Evolutionary conservation across 2,797 vertebrate genomes (phyloP).

Genomic region (Catamblyrhynchus diadema): DNA sequence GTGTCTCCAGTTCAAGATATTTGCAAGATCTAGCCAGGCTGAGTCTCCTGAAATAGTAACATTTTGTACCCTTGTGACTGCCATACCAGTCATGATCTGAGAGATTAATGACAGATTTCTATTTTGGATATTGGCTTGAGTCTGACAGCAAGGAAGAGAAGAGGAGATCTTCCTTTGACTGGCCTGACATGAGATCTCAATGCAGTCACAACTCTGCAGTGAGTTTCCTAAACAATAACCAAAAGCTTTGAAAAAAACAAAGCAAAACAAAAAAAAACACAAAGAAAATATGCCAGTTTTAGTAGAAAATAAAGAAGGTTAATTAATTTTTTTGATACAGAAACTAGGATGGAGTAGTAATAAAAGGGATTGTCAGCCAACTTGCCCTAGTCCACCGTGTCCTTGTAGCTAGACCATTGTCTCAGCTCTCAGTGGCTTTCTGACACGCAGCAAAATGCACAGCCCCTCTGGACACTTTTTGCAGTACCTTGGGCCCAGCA

Average conservation of each 20-base stretch:
- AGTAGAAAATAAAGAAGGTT: background rate
- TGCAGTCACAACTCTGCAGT: background rate
- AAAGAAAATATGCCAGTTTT: background rate
- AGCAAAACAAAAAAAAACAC: background rate
- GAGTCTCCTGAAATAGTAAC: background rate
- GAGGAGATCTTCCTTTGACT: background rate
- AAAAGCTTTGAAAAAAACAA: background rate
- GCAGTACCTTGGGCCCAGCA: background rate
- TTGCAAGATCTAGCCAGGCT: background rate
- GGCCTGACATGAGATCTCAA: background rate
- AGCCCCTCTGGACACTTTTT: background rate
- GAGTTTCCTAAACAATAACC: background rate
- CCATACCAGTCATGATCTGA: background rate
- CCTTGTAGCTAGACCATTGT: background rate
- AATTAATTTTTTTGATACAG: background rate
- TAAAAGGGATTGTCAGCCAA: background rate
- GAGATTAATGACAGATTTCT: background rate
- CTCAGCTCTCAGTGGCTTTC: background rate
- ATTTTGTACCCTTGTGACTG: background rate
- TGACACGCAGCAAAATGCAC: background rate
- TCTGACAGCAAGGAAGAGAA: background rate
- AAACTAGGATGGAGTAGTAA: background rate
- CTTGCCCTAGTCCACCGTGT: fast-evolving
- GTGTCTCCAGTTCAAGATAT: background rate
- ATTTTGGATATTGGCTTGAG: background rate